Percentiles rank a stretch among this genome's conserved stretches.
Conservation (phyloP, 2,113 vertebrate species). For the Lynx canadensis region DNA sequence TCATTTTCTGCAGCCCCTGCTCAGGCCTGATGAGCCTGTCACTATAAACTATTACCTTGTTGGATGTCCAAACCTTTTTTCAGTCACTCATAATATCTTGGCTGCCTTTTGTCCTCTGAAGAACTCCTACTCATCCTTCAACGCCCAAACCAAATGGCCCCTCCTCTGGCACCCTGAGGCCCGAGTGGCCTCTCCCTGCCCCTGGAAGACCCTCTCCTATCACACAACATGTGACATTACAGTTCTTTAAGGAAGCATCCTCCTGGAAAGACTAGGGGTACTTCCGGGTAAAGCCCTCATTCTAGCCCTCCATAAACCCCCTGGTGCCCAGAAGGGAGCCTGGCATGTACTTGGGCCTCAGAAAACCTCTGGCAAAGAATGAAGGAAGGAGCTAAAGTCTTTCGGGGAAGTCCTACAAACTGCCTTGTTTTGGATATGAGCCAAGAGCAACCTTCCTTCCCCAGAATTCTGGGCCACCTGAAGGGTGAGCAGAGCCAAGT, state of each 20-base stretch:
- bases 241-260: background rate
- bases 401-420: conserved; percentile 45
- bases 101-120: background rate
- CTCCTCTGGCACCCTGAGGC: background rate
- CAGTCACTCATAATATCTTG: background rate
- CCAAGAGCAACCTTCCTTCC: conserved; percentile 29
- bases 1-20: background rate
- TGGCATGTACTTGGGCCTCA: background rate
- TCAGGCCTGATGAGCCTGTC: background rate
- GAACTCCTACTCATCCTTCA: conserved; percentile 46
- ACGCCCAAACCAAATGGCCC: background rate
- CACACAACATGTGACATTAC: background rate
- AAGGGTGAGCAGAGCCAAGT: background rate
- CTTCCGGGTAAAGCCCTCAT: background rate
- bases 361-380: conserved; percentile 18
- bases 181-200: background rate
- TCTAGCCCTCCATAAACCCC: background rate
- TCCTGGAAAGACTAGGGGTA: background rate
- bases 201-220: background rate
- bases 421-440: background rate
- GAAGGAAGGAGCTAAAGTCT: background rate
- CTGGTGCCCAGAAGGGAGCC: background rate
- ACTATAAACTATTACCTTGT: background rate
- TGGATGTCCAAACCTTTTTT: background rate
- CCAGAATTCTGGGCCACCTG: background rate